Evolutionary conservation across 2,888 invertebrate genomes (phyloP).

Genomic region (Diarsia brunnea): DNA sequence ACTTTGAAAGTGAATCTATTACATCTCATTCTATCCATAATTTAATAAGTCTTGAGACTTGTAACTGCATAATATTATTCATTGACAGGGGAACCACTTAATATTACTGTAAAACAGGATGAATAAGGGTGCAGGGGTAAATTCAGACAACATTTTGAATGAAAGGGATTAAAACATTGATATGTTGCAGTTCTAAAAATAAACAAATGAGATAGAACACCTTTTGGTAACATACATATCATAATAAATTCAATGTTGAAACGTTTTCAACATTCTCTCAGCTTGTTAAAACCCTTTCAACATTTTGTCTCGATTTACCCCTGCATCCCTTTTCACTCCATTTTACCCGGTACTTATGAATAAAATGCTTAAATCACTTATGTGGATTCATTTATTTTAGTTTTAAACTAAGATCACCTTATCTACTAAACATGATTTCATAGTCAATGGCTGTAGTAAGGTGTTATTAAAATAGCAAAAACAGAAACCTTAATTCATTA

Average conservation of each 20-base stretch:
- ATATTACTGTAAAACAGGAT: no score
- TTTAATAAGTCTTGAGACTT: background rate
- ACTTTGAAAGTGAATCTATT: background rate
- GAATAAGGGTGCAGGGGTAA: no score
- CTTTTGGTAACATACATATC: no score
- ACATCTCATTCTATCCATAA: background rate
- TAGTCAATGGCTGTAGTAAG: constrained; percentile 80
- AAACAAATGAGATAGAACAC: no score
- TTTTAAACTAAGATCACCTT: constrained; percentile 81
- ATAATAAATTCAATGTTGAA: no score
- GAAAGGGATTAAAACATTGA: no score
- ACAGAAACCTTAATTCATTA: constrained; percentile 80
- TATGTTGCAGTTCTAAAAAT: no score
- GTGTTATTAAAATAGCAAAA: constrained; percentile 79
- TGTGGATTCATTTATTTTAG: constrained; percentile 85
- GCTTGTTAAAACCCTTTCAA: no score
- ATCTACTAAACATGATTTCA: constrained; percentile 82
- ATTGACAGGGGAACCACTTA: background rate
- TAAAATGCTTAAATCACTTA: constrained; percentile 74
- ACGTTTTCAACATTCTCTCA: no score
- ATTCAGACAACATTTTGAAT: no score
- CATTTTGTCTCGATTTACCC: no score
- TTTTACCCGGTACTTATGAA: constrained; percentile 37
- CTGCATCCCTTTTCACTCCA: no score
- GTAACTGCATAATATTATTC: background rate